These are phyloP conservation scores for Vidua macroura DNA, from an alignment of 2,113 vertebrate species.

Conservation along the genomic window DNA sequence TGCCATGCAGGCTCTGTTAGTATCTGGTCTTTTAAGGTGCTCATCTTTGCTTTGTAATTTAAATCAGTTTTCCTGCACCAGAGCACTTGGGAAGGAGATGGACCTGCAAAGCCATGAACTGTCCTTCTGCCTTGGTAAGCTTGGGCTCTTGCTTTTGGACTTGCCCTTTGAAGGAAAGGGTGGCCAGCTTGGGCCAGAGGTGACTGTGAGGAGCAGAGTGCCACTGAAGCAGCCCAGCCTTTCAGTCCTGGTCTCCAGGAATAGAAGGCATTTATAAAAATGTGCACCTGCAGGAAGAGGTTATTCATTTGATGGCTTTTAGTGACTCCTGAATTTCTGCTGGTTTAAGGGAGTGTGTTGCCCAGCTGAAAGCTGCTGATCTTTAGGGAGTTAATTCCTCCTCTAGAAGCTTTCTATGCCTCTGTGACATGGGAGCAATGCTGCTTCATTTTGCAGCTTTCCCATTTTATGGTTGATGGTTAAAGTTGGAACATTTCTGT, in stretches of 20 bases:
- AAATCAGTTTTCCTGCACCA: not conserved
- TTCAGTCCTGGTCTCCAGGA: not conserved
- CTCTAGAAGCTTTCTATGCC: not conserved
- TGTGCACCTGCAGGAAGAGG: not conserved
- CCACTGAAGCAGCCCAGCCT: not conserved
- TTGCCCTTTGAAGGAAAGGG: not conserved
- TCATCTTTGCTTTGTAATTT: not conserved
- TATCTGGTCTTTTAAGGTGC: not conserved
- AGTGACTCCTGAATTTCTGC: not conserved
- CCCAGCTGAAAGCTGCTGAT: not conserved
- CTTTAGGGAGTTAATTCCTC: not conserved
- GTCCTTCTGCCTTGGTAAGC: not conserved
- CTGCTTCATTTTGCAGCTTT: not conserved
- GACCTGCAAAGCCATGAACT: not conserved
- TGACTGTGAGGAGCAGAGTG: not conserved
- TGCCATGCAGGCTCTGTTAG: not conserved
- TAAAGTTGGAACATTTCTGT: not conserved
- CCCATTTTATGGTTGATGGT: not conserved
- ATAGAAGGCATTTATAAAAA: not conserved
- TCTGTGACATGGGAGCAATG: not conserved
- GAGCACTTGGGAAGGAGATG: not conserved
- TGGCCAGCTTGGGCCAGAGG: not conserved
- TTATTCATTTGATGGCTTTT: not conserved
- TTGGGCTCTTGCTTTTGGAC: not conserved
- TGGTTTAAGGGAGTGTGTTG: not conserved